phyloP scores from a whole-genome alignment of 2,797 vertebrate genomes.

The Rhinatrema bivittatum region DNA sequence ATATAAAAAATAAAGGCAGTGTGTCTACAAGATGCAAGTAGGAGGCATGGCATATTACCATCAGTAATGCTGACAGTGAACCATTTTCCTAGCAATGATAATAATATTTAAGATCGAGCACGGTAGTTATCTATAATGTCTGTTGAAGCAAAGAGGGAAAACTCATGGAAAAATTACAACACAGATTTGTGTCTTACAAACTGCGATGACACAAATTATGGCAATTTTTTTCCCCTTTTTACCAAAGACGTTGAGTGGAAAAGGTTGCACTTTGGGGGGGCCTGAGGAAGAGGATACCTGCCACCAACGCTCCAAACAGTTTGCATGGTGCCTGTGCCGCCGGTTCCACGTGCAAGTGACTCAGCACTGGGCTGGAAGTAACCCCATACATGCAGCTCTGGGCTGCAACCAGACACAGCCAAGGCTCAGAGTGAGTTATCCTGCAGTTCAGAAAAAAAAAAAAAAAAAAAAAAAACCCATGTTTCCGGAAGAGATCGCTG shows the following conservation, averaged over 20 bases:
- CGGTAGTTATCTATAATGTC: slow-evolving; percentile 23
- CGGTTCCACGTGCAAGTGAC: no score
- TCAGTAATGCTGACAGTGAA: slow-evolving; percentile 29
- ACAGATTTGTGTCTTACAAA: slow-evolving; percentile 35
- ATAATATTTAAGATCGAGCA: slow-evolving; percentile 36
- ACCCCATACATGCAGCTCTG: slow-evolving; percentile 19
- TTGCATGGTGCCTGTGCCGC: no score
- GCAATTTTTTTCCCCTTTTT: slow-evolving; percentile 36
- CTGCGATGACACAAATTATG: slow-evolving; percentile 34
- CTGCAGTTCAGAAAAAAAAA: slow-evolving; percentile 4
- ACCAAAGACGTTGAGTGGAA: no score
- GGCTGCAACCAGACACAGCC: not conserved
- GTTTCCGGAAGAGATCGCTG: not conserved
- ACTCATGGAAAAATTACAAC: slow-evolving; percentile 47
- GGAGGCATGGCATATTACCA: slow-evolving; percentile 31
- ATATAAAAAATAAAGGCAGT: slow-evolving; percentile 4
- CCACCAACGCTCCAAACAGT: no score
- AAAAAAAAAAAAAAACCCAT: slow-evolving; percentile 5
- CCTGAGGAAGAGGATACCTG: slow-evolving; percentile 31
- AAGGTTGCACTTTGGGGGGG: no score
- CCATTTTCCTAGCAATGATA: slow-evolving; percentile 34
- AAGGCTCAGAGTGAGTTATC: slow-evolving; percentile 13
- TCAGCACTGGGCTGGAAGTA: slow-evolving; percentile 28
- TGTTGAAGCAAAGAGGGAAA: slow-evolving; percentile 33
- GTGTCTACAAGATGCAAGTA: not conserved